These are phyloP conservation scores for Anthopleura sola DNA, from an alignment of 64 coral and sea anemone species.

Conservation along the genomic window DNA sequence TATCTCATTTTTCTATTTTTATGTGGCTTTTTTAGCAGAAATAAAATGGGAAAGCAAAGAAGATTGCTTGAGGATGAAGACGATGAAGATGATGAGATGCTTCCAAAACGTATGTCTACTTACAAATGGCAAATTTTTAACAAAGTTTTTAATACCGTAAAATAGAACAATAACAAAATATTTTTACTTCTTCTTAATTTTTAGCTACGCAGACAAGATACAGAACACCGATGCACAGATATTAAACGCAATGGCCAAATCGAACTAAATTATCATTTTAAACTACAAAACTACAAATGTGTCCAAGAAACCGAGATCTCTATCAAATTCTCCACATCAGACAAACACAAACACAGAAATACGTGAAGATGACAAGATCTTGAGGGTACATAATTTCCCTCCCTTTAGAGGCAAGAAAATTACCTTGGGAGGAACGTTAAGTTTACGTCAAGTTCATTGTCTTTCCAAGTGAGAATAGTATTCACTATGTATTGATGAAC, in stretches of 20 bases:
- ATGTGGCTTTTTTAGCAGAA: constrained; percentile 18
- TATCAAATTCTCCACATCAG: background rate
- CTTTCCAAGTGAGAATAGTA: no score
- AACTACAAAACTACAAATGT: background rate
- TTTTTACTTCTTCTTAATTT: background rate
- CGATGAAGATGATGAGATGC: constrained; percentile 91
- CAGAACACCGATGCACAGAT: constrained; percentile 87
- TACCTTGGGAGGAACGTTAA: no score
- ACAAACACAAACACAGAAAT: background rate
- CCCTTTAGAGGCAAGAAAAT: no score
- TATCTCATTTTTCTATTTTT: background rate
- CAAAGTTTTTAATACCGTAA: no score
- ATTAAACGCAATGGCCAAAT: constrained; percentile 19
- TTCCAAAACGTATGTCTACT: constrained; percentile 83
- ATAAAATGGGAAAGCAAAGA: constrained; percentile 82
- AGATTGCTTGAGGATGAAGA: constrained; percentile 95
- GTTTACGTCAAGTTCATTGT: no score
- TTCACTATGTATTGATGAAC: no score
- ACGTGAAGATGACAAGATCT: background rate
- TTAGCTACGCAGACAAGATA: constrained; percentile 85
- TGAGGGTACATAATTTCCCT: background rate
- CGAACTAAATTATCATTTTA: background rate
- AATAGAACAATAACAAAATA: background rate
- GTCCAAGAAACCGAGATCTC: background rate
- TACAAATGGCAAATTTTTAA: no score